Evolutionary conservation across 2,113 vertebrate genomes (phyloP).

Genomic region (Zonotrichia leucophrys): DNA sequence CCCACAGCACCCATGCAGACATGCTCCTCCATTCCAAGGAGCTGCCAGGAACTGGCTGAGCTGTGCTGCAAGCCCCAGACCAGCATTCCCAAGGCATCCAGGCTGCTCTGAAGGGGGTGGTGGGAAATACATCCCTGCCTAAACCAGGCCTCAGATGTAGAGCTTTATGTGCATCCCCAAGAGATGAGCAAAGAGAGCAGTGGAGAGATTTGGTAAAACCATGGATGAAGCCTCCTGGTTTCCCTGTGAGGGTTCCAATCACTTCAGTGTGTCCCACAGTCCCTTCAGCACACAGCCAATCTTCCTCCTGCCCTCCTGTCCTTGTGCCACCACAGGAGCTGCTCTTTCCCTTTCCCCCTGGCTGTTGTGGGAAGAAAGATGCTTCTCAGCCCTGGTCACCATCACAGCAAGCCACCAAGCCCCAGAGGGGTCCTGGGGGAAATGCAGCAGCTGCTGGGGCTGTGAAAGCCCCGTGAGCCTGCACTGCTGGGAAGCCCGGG

Average conservation of each 20-base stretch:
- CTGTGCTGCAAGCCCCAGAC: not conserved
- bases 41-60: fast-evolving
- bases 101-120: not conserved
- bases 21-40: not conserved
- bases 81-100: not conserved
- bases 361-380: not conserved
- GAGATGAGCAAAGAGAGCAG: not conserved
- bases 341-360: not conserved
- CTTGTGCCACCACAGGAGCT: not conserved
- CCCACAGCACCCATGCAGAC: not conserved
- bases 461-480: not conserved
- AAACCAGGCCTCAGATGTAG: not conserved
- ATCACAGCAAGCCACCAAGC: not conserved
- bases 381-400: not conserved
- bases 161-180: not conserved
- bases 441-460: not conserved
- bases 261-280: not conserved
- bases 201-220: not conserved
- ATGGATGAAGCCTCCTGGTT: not conserved
- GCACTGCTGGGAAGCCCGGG: not conserved
- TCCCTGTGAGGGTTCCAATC: not conserved
- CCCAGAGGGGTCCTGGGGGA: not conserved
- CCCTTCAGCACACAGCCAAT: fast-evolving
- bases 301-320: not conserved
- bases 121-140: not conserved